phyloP scores from a whole-genome alignment of 1,140 invertebrate species.

The Sarcophaga bullata region DNA sequence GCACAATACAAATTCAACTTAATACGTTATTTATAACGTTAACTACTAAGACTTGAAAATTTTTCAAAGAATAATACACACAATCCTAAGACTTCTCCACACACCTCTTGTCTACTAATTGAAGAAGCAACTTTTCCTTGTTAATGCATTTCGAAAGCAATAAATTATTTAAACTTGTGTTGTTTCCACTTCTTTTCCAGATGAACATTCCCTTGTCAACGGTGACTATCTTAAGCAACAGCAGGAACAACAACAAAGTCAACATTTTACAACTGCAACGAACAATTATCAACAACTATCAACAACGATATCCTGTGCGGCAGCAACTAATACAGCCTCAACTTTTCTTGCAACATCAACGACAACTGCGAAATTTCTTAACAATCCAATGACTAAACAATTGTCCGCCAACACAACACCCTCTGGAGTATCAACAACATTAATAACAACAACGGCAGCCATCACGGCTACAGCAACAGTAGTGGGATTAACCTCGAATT shows the following conservation, averaged over 20 bases:
- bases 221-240: not conserved
- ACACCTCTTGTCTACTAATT: too few species aligned
- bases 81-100: too few species aligned
- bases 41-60: too few species aligned
- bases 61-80: too few species aligned
- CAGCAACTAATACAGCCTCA: not conserved
- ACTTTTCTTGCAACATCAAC: not conserved
- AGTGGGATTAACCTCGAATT: constrained; percentile 54
- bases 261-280: not conserved
- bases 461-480: constrained; percentile 51
- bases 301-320: not conserved
- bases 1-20: too few species aligned
- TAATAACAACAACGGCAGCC: not conserved
- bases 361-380: not conserved
- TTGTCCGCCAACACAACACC: constrained; percentile 42
- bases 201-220: constrained; percentile 18
- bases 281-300: not conserved
- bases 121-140: too few species aligned
- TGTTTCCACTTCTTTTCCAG: not conserved
- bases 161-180: not conserved
- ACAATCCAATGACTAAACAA: constrained; percentile 45
- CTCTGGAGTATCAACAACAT: constrained; percentile 29
- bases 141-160: too few species aligned
- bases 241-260: not conserved
- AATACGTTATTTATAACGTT: too few species aligned